phyloP scores from a whole-genome alignment of 2,797 vertebrate species.

The Menidia menidia region DNA sequence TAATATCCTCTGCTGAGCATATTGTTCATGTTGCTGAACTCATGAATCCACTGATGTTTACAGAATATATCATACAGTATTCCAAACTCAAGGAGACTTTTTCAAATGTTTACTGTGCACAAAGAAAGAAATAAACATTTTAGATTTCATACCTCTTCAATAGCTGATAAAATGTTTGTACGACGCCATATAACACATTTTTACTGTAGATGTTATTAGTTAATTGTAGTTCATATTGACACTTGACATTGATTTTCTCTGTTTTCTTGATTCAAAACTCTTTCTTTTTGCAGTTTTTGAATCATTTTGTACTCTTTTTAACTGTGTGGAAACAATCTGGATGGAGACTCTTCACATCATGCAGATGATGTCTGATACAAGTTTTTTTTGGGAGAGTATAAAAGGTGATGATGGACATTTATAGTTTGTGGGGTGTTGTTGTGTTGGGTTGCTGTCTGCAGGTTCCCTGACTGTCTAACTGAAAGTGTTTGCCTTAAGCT shows the following conservation, averaged over 20 bases:
- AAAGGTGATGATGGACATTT: slow-evolving; percentile 14
- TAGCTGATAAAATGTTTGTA: neutral
- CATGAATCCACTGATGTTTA: neutral
- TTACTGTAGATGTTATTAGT: neutral
- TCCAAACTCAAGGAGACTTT: neutral
- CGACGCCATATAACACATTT: neutral
- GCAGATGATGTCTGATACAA: slow-evolving; percentile 5
- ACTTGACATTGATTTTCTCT: neutral
- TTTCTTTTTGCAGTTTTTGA: slow-evolving; percentile 7
- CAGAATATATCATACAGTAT: slow-evolving; percentile 4
- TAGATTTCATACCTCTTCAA: neutral
- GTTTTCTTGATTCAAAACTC: slow-evolving; percentile 14
- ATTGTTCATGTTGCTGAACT: neutral
- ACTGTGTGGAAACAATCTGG: neutral
- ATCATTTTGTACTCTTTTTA: slow-evolving; percentile 5
- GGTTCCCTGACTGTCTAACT: slow-evolving; percentile 52
- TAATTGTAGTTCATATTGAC: neutral
- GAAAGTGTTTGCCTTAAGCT: slow-evolving; percentile 72
- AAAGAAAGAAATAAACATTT: neutral
- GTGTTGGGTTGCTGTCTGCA: slow-evolving; percentile 31
- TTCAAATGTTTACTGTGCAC: neutral
- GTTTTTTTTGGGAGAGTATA: neutral
- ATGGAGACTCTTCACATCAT: slow-evolving; percentile 1
- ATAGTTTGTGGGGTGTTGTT: slow-evolving; percentile 6
- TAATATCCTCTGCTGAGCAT: neutral